phyloP scores from a whole-genome alignment of 2,888 invertebrate species.

The Lithophane ornitopus region DNA sequence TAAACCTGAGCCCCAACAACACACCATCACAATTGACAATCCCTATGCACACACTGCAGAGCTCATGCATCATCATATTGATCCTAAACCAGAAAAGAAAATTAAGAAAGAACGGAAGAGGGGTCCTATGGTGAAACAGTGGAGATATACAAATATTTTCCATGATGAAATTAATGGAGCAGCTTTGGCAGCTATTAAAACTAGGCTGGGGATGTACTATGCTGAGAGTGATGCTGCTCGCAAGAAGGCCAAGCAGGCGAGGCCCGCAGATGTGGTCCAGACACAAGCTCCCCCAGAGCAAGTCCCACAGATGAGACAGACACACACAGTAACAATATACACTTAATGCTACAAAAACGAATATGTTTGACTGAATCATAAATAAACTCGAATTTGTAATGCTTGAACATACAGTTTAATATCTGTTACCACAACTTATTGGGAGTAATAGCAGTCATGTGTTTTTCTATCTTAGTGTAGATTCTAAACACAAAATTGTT shows the following conservation, averaged over 20 bases:
- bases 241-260: constrained; percentile 85
- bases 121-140: constrained; percentile 89
- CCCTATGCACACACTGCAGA: constrained; percentile 75
- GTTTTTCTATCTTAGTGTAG: constrained; percentile 10
- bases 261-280: constrained; percentile 81
- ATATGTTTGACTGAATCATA: constrained; percentile 53
- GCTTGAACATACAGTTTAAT: constrained; percentile 20
- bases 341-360: constrained; percentile 62
- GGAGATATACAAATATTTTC: constrained; percentile 90
- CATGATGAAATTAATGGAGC: constrained; percentile 90
- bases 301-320: constrained; percentile 80
- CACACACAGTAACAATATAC: constrained; percentile 86
- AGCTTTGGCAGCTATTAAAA: constrained; percentile 89
- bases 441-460: background rate
- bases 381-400: constrained; percentile 55
- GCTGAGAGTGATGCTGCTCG: constrained; percentile 88
- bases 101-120: constrained; percentile 85
- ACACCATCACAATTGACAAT: constrained; percentile 78
- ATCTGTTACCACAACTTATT: constrained; percentile 5
- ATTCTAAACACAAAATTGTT: constrained; percentile 3
- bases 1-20: constrained; percentile 82
- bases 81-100: constrained; percentile 77
- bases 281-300: constrained; percentile 80
- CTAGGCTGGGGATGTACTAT: constrained; percentile 88
- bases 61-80: constrained; percentile 67